These are phyloP conservation scores for Periophthalmus magnuspinnatus DNA, from an alignment of 2,797 vertebrate species.

Conservation along the genomic window DNA sequence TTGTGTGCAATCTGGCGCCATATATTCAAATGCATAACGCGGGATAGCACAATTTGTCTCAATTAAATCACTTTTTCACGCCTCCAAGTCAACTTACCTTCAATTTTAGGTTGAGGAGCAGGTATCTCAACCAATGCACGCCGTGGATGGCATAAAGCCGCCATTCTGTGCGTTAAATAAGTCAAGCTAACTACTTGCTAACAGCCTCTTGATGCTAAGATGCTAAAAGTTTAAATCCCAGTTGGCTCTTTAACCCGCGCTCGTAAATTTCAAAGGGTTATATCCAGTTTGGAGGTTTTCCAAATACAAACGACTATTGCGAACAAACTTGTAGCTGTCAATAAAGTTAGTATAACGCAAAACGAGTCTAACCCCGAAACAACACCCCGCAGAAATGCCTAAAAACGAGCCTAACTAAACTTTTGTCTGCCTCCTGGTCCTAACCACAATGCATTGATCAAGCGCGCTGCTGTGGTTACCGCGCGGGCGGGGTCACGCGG, in stretches of 20 bases:
- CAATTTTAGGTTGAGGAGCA: slow-evolving; percentile 76
- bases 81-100: slow-evolving; percentile 52
- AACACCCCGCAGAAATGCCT: rapidly evolving
- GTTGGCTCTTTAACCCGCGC: slow-evolving; percentile 8
- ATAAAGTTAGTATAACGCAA: neutral
- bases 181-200: slow-evolving; percentile 37
- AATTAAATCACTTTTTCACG: neutral
- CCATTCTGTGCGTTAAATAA: slow-evolving; percentile 46
- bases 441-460: slow-evolving; percentile 22
- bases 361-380: rapidly evolving
- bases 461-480: slow-evolving; percentile 54
- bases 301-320: neutral
- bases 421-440: neutral
- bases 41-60: neutral
- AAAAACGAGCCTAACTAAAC: neutral
- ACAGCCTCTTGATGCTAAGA: slow-evolving; percentile 31
- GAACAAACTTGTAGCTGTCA: neutral
- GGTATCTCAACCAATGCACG: slow-evolving; percentile 75
- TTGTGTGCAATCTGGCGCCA: neutral
- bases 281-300: neutral
- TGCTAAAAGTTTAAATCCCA: slow-evolving; percentile 59
- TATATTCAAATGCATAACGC: slow-evolving; percentile 1
- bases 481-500: slow-evolving; percentile 58
- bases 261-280: neutral
- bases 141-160: slow-evolving; percentile 62